Base-by-base conservation (phyloP, 2,888 invertebrate genomes). In the Aphodius sticticus region DNA sequence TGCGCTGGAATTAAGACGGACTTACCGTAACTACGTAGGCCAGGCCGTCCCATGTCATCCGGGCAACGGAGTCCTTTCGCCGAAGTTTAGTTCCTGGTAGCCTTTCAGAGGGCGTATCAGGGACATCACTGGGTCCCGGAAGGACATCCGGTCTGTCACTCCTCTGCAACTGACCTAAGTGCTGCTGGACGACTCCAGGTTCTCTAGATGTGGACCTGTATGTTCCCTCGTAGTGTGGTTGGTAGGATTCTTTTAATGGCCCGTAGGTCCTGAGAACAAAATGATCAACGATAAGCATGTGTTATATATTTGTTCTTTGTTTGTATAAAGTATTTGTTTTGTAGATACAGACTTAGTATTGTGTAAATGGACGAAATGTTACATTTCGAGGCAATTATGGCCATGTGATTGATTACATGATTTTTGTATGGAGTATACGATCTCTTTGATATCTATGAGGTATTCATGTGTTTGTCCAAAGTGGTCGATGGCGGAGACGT, bases 11-110 rank as follows among this genome's bases (percentile, higher is more conserved):
- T 53, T 53, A 53, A 53, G 53, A 53, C 12, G 53, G 69, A 72
- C 91, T 93, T 87, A 96, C 96, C 89, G 94, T 93, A 85, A 95
- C 94, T 87, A 96, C 94, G 89, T 94, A 95, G 85, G 95, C 93
- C 79, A 96, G 90, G 81, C 96, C 96, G 84, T 94, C 94, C 88
- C 95, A 92, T 35, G 96, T 95, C 92, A 96, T 95, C 86, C 94
- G 91, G 70, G 95, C 94, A 53, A 96, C 96, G 81, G 96, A 95
- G 86, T 96, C 95, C 91, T 95, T 95, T 87, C 94, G 92, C 69
- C 91, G 88, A 7, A 91, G 88, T 2, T 90, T 83, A 86, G 85
- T 86, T 6, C 79, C 77, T 70, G 76, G 76, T 37, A 82, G 74
- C n/a, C 84, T 83, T n/a, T 87, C 87, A 78, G 83, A 83, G 36